Percentiles rank a stretch among this genome's conserved stretches.
Evolutionary conservation across 2,888 invertebrate genomes (phyloP).

Genomic region (Melitaea athalia): DNA sequence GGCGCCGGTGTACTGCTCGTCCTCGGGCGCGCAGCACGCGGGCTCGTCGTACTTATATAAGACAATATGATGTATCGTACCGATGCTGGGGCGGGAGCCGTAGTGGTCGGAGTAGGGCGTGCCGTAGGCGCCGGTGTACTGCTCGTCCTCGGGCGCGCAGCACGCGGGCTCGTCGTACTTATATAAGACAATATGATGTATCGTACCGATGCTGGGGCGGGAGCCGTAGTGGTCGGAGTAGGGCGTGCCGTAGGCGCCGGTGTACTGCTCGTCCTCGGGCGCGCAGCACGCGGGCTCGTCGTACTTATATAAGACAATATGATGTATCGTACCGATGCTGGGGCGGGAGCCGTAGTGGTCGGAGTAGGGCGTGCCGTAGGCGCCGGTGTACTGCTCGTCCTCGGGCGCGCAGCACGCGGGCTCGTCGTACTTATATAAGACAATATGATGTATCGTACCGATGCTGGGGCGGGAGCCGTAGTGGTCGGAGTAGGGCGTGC

Average conservation of each 20-base stretch:
- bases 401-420: conserved; percentile 96
- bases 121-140: conserved; percentile 94
- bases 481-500: conserved; percentile 94
- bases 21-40: conserved; percentile 94
- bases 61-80: too few relatives aligned
- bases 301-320: too few relatives aligned
- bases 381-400: conserved; percentile 95
- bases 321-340: conserved; percentile 88
- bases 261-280: conserved; percentile 95
- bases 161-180: conserved; percentile 97
- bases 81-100: conserved; percentile 92
- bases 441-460: too few relatives aligned
- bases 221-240: conserved; percentile 96
- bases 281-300: conserved; percentile 97
- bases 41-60: conserved; percentile 97
- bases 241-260: conserved; percentile 94
- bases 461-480: conserved; percentile 94
- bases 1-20: conserved; percentile 95
- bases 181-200: too few relatives aligned
- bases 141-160: conserved; percentile 95
- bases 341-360: conserved; percentile 95
- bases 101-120: conserved; percentile 95
- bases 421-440: conserved; percentile 96
- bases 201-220: conserved; percentile 89
- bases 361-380: conserved; percentile 94